Percentiles rank a stretch among this genome's conserved stretches.
These are phyloP conservation scores for Leptodactylus fallax DNA, from an alignment of 2,797 vertebrate genomes.

Conservation along the genomic window DNA sequence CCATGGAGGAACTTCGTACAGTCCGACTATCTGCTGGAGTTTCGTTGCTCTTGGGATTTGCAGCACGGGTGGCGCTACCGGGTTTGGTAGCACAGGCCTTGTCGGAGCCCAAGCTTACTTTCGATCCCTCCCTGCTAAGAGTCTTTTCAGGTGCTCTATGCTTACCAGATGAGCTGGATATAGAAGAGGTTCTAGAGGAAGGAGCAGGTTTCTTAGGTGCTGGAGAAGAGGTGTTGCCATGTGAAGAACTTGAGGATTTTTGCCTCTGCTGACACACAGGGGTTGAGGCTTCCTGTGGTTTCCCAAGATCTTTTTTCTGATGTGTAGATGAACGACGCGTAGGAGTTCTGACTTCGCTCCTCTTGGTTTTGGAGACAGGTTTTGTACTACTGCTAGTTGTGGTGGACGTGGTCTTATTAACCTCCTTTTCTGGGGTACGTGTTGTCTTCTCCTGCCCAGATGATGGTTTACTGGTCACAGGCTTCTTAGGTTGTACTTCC, in stretches of 20 bases:
- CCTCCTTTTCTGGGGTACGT: slow-evolving; percentile 23
- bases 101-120: slow-evolving; percentile 83
- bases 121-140: slow-evolving; percentile 87
- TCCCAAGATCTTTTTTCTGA: slow-evolving; percentile 79
- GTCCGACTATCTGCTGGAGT: slow-evolving; percentile 77
- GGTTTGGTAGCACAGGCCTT: slow-evolving; percentile 73
- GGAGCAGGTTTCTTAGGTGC: slow-evolving; percentile 77
- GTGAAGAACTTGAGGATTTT: slow-evolving; percentile 75
- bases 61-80: slow-evolving; percentile 71
- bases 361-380: slow-evolving; percentile 79
- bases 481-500: slow-evolving; percentile 75
- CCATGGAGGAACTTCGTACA: slow-evolving; percentile 90
- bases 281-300: slow-evolving; percentile 65
- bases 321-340: slow-evolving; percentile 80
- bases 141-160: slow-evolving; percentile 85
- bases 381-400: slow-evolving; percentile 66
- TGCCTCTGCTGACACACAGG: slow-evolving; percentile 79
- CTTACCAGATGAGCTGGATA: slow-evolving; percentile 73
- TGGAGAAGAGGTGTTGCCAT: slow-evolving; percentile 77
- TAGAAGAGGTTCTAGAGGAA: slow-evolving; percentile 42
- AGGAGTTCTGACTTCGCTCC: slow-evolving; percentile 74
- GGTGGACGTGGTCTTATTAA: slow-evolving; percentile 71
- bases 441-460: slow-evolving; percentile 28
- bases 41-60: slow-evolving; percentile 76
- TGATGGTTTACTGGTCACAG: slow-evolving; percentile 13